phyloP scores from a whole-genome alignment of 2,888 invertebrate genomes.

The Rotaria socialis region DNA sequence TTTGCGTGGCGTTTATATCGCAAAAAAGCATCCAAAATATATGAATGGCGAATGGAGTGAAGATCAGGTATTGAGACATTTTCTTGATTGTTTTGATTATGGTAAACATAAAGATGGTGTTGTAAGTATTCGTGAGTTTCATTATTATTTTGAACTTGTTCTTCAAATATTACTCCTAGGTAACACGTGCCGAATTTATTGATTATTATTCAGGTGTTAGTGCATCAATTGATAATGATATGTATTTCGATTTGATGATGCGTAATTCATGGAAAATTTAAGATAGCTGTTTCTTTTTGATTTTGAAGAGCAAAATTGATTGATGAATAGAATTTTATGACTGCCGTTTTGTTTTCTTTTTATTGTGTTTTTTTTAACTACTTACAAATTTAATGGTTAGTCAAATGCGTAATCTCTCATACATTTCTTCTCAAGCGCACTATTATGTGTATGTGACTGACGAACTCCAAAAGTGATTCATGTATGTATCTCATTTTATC shows the following conservation, averaged over 20 bases:
- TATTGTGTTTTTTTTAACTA: no score
- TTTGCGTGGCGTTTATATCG: constrained; percentile 68
- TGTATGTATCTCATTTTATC: neutral
- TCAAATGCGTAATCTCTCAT: no score
- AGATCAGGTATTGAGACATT: constrained; percentile 73
- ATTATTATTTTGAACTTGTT: no score
- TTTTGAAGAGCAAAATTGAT: neutral
- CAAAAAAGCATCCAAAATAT: constrained; percentile 75
- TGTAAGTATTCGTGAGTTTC: constrained; percentile 61
- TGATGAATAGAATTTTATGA: neutral
- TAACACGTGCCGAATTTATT: constrained; percentile 83
- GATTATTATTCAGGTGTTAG: constrained; percentile 83
- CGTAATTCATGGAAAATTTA: constrained; percentile 77
- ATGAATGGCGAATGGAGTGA: constrained; percentile 81
- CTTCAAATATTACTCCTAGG: constrained; percentile 63
- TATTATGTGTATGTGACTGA: neutral
- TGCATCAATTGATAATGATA: constrained; percentile 86
- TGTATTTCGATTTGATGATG: constrained; percentile 90
- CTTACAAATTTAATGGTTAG: no score
- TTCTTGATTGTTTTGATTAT: constrained; percentile 76
- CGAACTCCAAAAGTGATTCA: neutral
- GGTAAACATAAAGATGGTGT: constrained; percentile 69
- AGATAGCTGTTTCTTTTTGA: neutral
- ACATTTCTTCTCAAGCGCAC: no score
- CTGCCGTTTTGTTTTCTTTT: no score